Evolutionary conservation across 2,113 vertebrate genomes (phyloP).

Genomic region (Cryptomyrus ogoouensis): DNA sequence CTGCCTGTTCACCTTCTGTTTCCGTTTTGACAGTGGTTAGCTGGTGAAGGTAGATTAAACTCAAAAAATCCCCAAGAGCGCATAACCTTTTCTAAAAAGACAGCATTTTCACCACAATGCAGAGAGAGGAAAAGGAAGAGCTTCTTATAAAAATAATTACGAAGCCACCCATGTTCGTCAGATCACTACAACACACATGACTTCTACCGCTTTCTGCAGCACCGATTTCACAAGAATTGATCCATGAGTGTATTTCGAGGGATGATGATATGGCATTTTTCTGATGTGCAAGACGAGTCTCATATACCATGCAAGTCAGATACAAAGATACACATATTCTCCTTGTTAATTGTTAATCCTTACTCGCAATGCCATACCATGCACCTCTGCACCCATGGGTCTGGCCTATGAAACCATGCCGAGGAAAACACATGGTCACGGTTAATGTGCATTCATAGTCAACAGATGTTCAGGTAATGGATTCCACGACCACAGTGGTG

Average conservation of each 20-base stretch:
- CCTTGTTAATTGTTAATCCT: neutral
- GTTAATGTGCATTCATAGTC: neutral
- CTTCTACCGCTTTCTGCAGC: slow-evolving; percentile 72
- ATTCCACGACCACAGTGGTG: neutral
- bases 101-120: neutral
- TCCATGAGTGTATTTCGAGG: neutral
- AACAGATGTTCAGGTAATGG: neutral
- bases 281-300: neutral
- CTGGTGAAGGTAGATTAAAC: neutral
- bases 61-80: neutral
- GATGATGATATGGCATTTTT: neutral
- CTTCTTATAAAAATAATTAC: slow-evolving; percentile 54
- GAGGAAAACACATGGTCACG: neutral
- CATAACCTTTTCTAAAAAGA: slow-evolving; percentile 3
- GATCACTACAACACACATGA: slow-evolving; percentile 74
- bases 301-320: neutral
- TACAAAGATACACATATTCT: neutral
- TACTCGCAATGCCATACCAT: neutral
- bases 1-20: neutral
- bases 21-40: neutral
- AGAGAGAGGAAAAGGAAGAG: slow-evolving; percentile 29
- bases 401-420: no score
- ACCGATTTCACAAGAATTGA: slow-evolving; percentile 34
- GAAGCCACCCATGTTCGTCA: slow-evolving; percentile 77
- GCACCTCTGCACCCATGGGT: no score